Base-by-base conservation (phyloP, 2,113 vertebrate species). In the Amazona guildingii region DNA sequence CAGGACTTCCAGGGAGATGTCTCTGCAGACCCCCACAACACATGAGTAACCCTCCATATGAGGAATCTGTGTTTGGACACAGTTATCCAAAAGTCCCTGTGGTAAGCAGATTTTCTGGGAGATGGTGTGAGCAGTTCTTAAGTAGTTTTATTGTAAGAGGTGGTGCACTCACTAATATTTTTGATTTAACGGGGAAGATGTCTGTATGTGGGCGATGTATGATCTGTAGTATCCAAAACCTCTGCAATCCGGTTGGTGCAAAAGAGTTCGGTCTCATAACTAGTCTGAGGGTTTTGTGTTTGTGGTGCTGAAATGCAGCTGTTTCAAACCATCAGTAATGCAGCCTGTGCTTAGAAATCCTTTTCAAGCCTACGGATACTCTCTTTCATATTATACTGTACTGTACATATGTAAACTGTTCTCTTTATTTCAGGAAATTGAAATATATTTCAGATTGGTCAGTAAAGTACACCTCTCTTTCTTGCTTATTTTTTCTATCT, bases 1-100 rank as follows among this genome's bases (percentile, higher is more conserved):
- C 98, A 27, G 99, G 99, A 44, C 98, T 97, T 92, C 98, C 99
- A 77, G 99, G 99, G 64, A 98, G 98, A 95, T 99, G 99, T 95
- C 97, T 98, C 86, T 99, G 99, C 90, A 98, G 98, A 95, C 95
- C 98, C 14, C 76, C 93, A 33, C 83, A 97, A 63, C 98, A 97
- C 39, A 88, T 96, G 86, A 99, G 99, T 74, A 98, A 95, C 86
- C 98, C 98, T 11, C 80, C 97, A 3, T 98, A 98, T 37, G 98
- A 98, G 52, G 98, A 99, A 63, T 91, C 98, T 35, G 13, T 96
- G 7, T 97, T 98, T 80, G 98, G 98, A 91, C 93, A 98, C 80
- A 97, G 73, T 87, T 98, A 98, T 88, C 97, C 97, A 4, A 98
- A 97, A 98, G 99, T 99, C 61, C 99, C 99, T 1, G 99, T 93